Evolutionary conservation across 1,140 invertebrate species (phyloP).

Genomic region (Drosophila nigrodunni): DNA sequence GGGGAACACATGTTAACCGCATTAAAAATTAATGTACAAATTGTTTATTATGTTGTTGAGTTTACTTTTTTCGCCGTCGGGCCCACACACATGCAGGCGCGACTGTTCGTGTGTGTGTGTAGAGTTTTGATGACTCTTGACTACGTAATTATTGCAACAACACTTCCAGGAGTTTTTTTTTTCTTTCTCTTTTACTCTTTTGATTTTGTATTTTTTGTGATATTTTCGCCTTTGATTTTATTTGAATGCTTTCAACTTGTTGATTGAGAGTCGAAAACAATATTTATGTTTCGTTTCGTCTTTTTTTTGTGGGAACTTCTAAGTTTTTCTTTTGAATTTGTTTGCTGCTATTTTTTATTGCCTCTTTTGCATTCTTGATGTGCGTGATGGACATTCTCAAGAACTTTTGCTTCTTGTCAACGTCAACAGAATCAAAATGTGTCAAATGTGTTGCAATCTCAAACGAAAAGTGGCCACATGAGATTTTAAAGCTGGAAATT

Average conservation of each 20-base stretch:
- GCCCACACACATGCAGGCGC: slow-evolving; percentile 41
- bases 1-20: slow-evolving; percentile 76
- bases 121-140: slow-evolving; percentile 51
- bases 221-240: slow-evolving; percentile 38
- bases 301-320: slow-evolving; percentile 11
- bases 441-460: slow-evolving; percentile 71
- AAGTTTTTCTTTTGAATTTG: slow-evolving; percentile 60
- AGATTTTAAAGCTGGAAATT: slow-evolving; percentile 57
- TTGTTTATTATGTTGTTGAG: slow-evolving; percentile 79
- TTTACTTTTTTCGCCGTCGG: slow-evolving; percentile 50
- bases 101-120: slow-evolving; percentile 23
- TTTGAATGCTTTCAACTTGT: slow-evolving; percentile 49
- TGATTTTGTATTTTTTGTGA: slow-evolving; percentile 24
- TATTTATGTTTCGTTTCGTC: slow-evolving; percentile 23
- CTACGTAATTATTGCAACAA: slow-evolving; percentile 57
- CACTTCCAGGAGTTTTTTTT: slow-evolving; percentile 47
- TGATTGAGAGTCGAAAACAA: slow-evolving; percentile 55
- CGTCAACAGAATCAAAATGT: slow-evolving; percentile 45
- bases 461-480: slow-evolving; percentile 36
- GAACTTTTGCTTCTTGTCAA: slow-evolving; percentile 63
- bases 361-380: slow-evolving; percentile 39
- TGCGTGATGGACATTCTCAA: slow-evolving; percentile 75
- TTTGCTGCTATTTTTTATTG: slow-evolving; percentile 41
- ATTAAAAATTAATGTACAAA: slow-evolving; percentile 83
- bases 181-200: slow-evolving; percentile 7